Evolutionary conservation across 2,113 vertebrate genomes (phyloP).

Genomic region (Calonectris borealis): DNA sequence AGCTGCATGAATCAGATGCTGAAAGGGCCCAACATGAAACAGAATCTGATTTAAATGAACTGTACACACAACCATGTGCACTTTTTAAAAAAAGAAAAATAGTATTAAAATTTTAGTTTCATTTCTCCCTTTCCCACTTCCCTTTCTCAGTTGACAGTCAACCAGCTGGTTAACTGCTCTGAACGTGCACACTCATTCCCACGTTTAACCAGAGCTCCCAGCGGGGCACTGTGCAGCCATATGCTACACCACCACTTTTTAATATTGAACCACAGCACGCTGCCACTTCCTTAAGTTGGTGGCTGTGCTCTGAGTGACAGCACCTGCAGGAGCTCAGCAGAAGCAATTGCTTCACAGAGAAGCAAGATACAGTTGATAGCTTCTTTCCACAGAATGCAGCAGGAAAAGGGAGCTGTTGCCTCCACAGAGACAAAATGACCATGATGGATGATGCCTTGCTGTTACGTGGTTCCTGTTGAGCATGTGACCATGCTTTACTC

Average conservation of each 20-base stretch:
- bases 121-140: slow-evolving; percentile 21
- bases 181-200: background rate
- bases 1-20: background rate
- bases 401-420: background rate
- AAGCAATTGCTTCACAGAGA: background rate
- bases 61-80: background rate
- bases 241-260: background rate
- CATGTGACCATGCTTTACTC: background rate
- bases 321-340: slow-evolving; percentile 27
- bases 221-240: background rate
- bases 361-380: background rate
- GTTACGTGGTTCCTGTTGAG: background rate
- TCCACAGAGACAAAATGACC: background rate
- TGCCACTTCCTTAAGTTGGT: slow-evolving; percentile 4
- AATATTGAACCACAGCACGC: background rate
- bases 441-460: background rate
- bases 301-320: background rate
- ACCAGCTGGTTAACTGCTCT: slow-evolving; percentile 5
- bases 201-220: background rate
- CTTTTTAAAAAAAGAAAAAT: background rate
- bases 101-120: slow-evolving; percentile 19
- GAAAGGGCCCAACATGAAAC: background rate
- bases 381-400: background rate
- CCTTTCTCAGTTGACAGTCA: slow-evolving; percentile 4
- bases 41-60: background rate